These are phyloP conservation scores for Nanorana parkeri DNA, from an alignment of 2,113 vertebrate species.

Conservation along the genomic window DNA sequence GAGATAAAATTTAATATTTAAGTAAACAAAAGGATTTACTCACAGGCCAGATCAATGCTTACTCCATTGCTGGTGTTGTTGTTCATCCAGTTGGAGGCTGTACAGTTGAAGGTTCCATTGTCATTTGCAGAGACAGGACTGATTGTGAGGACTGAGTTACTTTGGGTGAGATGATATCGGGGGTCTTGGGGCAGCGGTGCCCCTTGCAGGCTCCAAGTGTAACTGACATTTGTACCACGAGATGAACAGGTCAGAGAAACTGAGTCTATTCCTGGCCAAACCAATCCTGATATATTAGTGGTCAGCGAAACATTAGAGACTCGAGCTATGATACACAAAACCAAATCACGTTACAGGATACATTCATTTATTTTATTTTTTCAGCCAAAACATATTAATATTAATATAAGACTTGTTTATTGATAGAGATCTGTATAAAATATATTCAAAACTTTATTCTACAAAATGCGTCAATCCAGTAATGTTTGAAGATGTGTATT, in stretches of 20 bases:
- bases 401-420: too few relatives aligned
- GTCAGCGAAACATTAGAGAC: not conserved
- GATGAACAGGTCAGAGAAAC: constrained; percentile 22
- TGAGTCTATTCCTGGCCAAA: constrained; percentile 9
- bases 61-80: constrained; percentile 2
- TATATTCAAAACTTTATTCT: too few relatives aligned
- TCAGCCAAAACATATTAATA: too few relatives aligned
- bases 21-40: too few relatives aligned
- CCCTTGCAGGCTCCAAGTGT: constrained; percentile 9
- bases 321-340: too few relatives aligned
- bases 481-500: too few relatives aligned
- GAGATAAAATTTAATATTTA: too few relatives aligned
- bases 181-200: not conserved
- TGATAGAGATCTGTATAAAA: too few relatives aligned
- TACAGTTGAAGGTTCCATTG: constrained; percentile 7
- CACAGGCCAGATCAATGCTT: constrained; percentile 9
- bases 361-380: too few relatives aligned
- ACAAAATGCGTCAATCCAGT: too few relatives aligned
- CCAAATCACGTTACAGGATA: too few relatives aligned
- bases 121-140: constrained; percentile 9
- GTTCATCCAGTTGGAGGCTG: constrained; percentile 9
- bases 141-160: constrained; percentile 18
- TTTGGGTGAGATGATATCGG: not conserved
- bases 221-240: constrained; percentile 1
- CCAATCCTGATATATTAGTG: not conserved